Conservation (phyloP, 2,797 vertebrate genomes). For the Myotis findleyi region DNA sequence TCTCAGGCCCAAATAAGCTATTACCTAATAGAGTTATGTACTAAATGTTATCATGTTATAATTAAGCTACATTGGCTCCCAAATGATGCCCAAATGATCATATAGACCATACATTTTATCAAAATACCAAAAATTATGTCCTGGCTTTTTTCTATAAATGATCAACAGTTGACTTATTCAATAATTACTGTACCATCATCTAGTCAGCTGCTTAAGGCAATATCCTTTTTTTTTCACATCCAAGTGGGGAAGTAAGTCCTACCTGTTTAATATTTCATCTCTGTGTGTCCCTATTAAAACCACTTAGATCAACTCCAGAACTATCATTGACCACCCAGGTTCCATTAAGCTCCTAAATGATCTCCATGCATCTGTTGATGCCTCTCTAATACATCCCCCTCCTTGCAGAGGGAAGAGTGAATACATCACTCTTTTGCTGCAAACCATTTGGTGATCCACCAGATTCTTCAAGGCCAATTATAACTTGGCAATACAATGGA, state of each 20-base stretch:
- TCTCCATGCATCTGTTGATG: neutral
- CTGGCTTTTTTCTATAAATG: neutral
- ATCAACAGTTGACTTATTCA: neutral
- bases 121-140: neutral
- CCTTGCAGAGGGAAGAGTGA: neutral
- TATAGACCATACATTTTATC: neutral
- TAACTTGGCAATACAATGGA: neutral
- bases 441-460: neutral
- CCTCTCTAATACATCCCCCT: neutral
- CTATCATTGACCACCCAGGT: neutral
- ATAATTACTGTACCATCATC: neutral
- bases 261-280: neutral
- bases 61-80: neutral
- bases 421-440: neutral
- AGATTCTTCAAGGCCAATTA: neutral
- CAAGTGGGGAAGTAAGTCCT: neutral
- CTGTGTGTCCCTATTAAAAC: neutral
- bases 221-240: neutral
- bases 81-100: neutral
- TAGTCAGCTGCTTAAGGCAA: neutral
- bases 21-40: neutral
- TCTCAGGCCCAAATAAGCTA: conserved; percentile 32
- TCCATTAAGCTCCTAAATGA: neutral
- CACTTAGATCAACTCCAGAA: neutral
- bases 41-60: neutral